These are phyloP conservation scores for Acrossocheilus wenchowensis DNA, from an alignment of 2,797 vertebrate genomes.

Conservation along the genomic window DNA sequence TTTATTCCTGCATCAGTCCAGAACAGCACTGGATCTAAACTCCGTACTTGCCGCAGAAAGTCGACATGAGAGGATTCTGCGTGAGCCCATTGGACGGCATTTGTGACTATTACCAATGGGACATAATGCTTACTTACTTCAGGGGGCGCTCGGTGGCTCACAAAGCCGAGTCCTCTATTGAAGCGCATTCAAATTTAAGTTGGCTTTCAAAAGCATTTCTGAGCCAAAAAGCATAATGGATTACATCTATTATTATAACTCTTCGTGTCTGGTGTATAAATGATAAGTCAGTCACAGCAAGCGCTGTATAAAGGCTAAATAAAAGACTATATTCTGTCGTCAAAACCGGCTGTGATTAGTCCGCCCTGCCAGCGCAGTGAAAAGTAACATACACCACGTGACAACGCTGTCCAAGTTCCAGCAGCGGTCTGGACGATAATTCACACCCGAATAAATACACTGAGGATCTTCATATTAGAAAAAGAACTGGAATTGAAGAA, in stretches of 20 bases:
- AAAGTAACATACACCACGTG: constrained; percentile 13
- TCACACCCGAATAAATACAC: background rate
- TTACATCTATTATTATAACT: background rate
- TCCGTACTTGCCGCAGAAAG: constrained; percentile 63
- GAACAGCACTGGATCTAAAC: constrained; percentile 58
- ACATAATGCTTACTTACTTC: background rate
- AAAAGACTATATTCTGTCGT: background rate
- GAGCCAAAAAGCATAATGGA: background rate
- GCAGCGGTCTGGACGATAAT: background rate
- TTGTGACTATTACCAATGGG: background rate
- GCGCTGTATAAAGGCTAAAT: background rate
- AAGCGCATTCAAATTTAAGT: background rate
- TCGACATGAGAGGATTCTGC: constrained; percentile 51
- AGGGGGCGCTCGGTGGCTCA: constrained; percentile 34
- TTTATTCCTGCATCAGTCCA: constrained; percentile 51
- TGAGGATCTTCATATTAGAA: background rate
- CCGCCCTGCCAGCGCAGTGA: background rate
- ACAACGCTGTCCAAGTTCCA: background rate
- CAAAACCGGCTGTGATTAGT: constrained; percentile 51
- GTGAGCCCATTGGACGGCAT: constrained; percentile 25
- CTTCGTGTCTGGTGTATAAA: background rate
- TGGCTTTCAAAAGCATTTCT: background rate
- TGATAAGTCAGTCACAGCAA: background rate
- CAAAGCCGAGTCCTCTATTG: background rate
- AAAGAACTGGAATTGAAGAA: background rate